These are phyloP conservation scores for Prunella fulvescens DNA, from an alignment of 2,113 vertebrate genomes.

Conservation along the genomic window DNA sequence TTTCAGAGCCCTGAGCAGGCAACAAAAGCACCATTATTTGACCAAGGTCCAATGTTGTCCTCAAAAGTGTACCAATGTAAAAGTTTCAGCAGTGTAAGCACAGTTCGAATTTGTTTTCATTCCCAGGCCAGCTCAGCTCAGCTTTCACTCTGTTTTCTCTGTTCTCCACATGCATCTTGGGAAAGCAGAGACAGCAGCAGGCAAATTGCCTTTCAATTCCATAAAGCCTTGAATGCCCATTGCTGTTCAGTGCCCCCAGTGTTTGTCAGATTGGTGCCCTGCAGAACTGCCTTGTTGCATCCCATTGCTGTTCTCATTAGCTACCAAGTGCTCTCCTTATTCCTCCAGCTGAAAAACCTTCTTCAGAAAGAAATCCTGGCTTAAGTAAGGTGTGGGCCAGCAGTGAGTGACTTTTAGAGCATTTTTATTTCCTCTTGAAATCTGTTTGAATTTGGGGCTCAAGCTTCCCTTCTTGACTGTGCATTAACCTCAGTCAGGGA, in stretches of 20 bases:
- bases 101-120: neutral
- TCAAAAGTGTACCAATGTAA: neutral
- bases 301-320: neutral
- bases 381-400: neutral
- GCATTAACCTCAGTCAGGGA: neutral
- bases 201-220: neutral
- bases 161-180: neutral
- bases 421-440: neutral
- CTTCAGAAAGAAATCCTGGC: neutral
- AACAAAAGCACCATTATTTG: neutral
- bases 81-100: neutral
- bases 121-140: neutral
- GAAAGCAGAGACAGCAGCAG: neutral
- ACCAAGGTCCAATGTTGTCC: neutral
- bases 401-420: neutral
- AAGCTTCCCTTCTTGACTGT: neutral
- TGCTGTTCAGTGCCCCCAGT: neutral
- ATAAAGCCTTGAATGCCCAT: neutral
- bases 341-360: neutral
- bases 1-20: neutral
- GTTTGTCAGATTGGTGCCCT: neutral
- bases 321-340: neutral
- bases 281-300: neutral
- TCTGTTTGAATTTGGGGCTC: neutral
- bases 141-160: neutral